A percentile compares a stretch with the other conserved stretches of the same genome.
Conservation (phyloP, 2,797 vertebrate genomes). For the Pempheris klunzingeri region DNA sequence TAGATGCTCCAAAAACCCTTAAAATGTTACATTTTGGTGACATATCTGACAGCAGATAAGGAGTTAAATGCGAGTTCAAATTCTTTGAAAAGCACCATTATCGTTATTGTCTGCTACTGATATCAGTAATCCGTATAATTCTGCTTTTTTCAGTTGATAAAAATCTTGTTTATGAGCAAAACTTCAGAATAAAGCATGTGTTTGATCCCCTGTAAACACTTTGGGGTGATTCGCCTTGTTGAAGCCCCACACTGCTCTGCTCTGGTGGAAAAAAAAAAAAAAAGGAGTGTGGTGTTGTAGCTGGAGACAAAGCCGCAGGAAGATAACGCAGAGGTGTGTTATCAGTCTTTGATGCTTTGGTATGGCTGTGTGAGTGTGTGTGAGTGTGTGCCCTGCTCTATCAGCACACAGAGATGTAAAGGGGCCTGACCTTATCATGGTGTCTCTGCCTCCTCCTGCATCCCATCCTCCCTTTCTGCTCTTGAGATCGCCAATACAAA, state of each 20-base stretch:
- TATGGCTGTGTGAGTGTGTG: slow-evolving; percentile 52
- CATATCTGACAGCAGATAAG: background rate
- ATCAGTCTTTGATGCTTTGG: slow-evolving; percentile 70
- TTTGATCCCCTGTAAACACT: slow-evolving; percentile 53
- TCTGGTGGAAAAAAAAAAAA: slow-evolving; percentile 13
- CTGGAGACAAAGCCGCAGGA: slow-evolving; percentile 40
- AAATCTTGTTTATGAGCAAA: slow-evolving; percentile 49
- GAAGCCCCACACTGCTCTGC: slow-evolving; percentile 8
- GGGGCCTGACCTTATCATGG: slow-evolving; percentile 73
- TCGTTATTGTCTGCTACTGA: background rate
- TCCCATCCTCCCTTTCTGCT: slow-evolving; percentile 49
- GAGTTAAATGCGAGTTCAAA: background rate
- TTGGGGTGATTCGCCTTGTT: slow-evolving; percentile 16
- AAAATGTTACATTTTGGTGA: background rate
- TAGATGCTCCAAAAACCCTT: background rate
- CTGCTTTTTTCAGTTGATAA: slow-evolving; percentile 17
- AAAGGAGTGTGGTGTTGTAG: slow-evolving; percentile 10
- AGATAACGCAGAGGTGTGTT: slow-evolving; percentile 68
- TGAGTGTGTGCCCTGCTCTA: slow-evolving; percentile 63
- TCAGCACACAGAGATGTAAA: slow-evolving; percentile 71
- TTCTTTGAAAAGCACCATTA: slow-evolving; percentile 8
- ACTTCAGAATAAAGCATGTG: slow-evolving; percentile 25
- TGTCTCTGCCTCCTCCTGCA: slow-evolving; percentile 49
- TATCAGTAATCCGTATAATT: slow-evolving; percentile 15
- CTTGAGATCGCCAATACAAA: slow-evolving; percentile 57